Conservation (phyloP, 2,888 invertebrate species). For the Monoplex corrugatus region DNA sequence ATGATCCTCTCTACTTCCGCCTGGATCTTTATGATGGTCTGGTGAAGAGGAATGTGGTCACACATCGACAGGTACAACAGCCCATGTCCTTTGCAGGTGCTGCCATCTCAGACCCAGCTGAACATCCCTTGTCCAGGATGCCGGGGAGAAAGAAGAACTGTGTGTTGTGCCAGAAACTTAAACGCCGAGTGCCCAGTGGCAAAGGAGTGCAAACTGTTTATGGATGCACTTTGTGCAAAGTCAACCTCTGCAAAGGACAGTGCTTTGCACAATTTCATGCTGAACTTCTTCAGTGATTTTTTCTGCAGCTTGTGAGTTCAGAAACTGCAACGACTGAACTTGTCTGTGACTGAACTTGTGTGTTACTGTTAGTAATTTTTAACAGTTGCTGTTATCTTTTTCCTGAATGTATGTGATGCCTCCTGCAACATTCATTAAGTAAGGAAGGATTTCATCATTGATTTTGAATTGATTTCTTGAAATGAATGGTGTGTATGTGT, state of each 20-base stretch:
- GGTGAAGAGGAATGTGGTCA: neutral
- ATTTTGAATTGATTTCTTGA: too few species aligned
- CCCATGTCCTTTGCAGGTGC: neutral
- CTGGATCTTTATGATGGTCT: neutral
- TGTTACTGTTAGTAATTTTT: too few species aligned
- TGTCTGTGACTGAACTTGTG: too few species aligned
- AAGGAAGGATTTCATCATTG: too few species aligned
- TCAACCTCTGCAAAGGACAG: slow-evolving; percentile 35
- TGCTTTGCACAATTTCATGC: slow-evolving; percentile 37
- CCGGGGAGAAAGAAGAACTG: slow-evolving; percentile 21
- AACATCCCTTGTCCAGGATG: slow-evolving; percentile 27
- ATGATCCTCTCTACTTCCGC: slow-evolving; percentile 6
- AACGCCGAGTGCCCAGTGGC: neutral
- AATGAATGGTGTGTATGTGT: too few species aligned
- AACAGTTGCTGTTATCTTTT: too few species aligned
- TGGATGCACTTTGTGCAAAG: slow-evolving; percentile 44
- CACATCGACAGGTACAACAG: neutral
- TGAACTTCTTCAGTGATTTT: neutral
- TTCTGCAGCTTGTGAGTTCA: too few species aligned
- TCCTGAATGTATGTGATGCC: too few species aligned
- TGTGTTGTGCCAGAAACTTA: neutral
- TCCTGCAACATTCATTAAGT: too few species aligned
- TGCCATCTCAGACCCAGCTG: neutral
- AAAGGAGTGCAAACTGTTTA: slow-evolving; percentile 24
- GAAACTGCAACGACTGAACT: too few species aligned